Evolutionary conservation across 2,113 vertebrate genomes (phyloP), one percentile per base, ranked within the genome.

Genomic region (Tachysurus vachellii): DNA sequence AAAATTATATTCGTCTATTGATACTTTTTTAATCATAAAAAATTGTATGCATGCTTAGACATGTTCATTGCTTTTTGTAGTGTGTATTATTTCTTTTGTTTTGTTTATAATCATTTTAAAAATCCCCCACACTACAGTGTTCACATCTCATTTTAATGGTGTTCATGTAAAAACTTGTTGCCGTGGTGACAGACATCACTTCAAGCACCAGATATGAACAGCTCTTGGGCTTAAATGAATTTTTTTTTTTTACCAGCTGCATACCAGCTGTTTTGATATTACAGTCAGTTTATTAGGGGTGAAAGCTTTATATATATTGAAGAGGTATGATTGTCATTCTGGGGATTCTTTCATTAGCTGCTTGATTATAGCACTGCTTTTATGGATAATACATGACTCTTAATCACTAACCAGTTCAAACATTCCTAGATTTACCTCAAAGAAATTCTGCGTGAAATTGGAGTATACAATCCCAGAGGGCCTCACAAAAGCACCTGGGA

Each of bases 401-500:
- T 21, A 3, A 57, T 31, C 21, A 42, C 21, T 61, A 86, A 53
- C 28, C 71, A 31, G 12, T 54, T 64, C 7, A 42, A 73, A 31
- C 88, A 16, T 88, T 62, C 92, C 88, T 91, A 99, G 98, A 96
- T 94, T 12, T 99, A 98, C 91, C 93, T 99, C 87, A 99, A 99
- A 92, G 98, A 99, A 92, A 98, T 99, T 91, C 93, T 99, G 88
- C 94, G 96, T 91, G 98, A 98, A 90, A 99, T 99, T 31, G 97
- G 97, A 13, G 95, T 96, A 82, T 97, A 99, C 92, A 99, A 98
- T 75, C 95, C 97, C 57, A 98, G 98, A 88, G 98, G 98, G 28
- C 94, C 96, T 76, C 98, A 99, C 94, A 99, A 98, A 91, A 99
- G 98, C 93, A 99, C 97, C 0, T 99, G 98, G 98, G 98, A 99